Conservation (phyloP, 2,797 vertebrate genomes). For the Poeciliopsis paucimaculata region DNA sequence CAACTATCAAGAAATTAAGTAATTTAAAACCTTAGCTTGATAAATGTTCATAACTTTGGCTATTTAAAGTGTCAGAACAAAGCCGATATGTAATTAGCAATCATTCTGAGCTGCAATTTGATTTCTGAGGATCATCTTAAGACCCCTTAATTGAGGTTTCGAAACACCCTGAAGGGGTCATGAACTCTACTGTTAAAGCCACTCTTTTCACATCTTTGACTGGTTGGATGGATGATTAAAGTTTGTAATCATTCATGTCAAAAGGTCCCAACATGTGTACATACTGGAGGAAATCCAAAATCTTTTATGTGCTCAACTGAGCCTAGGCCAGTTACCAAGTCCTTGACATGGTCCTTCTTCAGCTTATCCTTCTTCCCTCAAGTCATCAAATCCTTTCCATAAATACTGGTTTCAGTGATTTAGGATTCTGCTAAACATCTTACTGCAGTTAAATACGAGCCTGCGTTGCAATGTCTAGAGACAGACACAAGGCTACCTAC, state of each 20-base stretch:
- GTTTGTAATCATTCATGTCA: neutral
- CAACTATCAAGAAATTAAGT: neutral
- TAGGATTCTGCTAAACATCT: neutral
- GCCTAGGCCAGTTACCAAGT: neutral
- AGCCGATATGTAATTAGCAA: neutral
- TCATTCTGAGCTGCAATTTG: neutral
- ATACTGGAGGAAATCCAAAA: neutral
- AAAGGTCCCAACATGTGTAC: neutral
- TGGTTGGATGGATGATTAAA: neutral
- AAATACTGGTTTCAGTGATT: neutral
- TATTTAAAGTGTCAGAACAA: neutral
- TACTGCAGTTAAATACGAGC: neutral
- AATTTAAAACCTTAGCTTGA: neutral
- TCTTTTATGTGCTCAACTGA: neutral
- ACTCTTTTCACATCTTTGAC: neutral
- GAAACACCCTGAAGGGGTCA: neutral
- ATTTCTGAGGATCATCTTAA: neutral
- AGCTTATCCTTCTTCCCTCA: neutral
- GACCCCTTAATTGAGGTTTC: neutral
- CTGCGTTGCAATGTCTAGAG: neutral
- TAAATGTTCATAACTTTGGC: neutral
- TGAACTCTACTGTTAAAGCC: neutral
- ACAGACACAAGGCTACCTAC: neutral
- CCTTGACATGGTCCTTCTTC: neutral
- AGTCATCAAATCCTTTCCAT: neutral